Conservation (phyloP, 2,797 vertebrate species). For the Choloepus didactylus region DNA sequence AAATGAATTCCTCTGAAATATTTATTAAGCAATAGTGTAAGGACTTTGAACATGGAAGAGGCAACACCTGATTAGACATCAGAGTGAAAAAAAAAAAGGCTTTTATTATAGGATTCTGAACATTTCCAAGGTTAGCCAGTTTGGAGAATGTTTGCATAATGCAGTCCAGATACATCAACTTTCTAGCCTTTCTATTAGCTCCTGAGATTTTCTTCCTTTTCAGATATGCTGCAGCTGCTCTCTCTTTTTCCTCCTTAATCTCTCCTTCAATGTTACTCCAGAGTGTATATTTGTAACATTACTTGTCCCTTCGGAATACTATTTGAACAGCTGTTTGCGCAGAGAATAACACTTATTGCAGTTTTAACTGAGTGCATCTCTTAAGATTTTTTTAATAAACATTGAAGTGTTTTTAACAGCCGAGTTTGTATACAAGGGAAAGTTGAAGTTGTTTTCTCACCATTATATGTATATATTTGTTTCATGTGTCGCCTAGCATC, state of each 20-base stretch:
- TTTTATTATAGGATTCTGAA: background rate
- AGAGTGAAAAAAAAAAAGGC: background rate
- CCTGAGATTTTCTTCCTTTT: background rate
- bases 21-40: background rate
- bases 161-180: background rate
- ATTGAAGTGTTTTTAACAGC: slow-evolving; percentile 37
- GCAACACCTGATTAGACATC: background rate
- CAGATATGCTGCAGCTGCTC: background rate
- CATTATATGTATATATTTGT: background rate
- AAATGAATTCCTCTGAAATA: background rate
- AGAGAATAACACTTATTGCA: background rate
- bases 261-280: background rate
- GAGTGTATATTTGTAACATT: slow-evolving; percentile 36
- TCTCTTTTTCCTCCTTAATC: background rate
- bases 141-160: background rate
- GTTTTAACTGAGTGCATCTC: slow-evolving; percentile 61
- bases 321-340: slow-evolving; percentile 63
- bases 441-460: slow-evolving; percentile 4
- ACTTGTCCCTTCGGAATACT: slow-evolving; percentile 41
- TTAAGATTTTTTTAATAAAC: slow-evolving; percentile 22
- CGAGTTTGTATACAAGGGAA: background rate
- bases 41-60: background rate
- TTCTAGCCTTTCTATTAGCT: background rate
- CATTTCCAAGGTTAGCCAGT: background rate
- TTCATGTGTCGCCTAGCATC: background rate